phyloP scores from a whole-genome alignment of 2,797 vertebrate genomes.

The Amazona finschi region DNA sequence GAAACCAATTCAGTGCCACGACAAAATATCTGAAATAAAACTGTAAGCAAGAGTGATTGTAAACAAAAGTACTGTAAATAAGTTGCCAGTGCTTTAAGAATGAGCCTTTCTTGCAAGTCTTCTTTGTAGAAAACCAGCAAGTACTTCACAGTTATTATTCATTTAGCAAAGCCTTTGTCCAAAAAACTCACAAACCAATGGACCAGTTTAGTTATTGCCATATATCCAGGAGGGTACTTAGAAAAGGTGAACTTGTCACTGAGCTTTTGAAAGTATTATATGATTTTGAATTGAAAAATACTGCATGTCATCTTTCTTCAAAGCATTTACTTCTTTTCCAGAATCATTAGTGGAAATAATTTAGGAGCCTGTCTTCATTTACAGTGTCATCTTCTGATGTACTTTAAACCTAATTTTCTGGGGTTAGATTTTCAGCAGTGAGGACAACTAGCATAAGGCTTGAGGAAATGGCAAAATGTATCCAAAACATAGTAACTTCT shows the following conservation, averaged over 20 bases:
- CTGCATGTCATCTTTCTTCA: not conserved
- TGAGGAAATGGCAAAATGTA: not conserved
- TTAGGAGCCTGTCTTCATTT: not conserved
- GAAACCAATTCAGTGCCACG: not conserved
- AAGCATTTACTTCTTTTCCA: not conserved
- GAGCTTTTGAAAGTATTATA: not conserved
- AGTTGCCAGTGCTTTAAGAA: not conserved
- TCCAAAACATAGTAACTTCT: not conserved
- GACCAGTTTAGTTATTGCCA: not conserved
- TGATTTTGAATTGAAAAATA: not conserved
- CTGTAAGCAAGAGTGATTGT: not conserved
- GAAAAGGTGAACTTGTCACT: not conserved
- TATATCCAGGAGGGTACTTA: not conserved
- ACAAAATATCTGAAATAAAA: not conserved
- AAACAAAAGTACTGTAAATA: not conserved
- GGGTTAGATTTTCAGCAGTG: not conserved
- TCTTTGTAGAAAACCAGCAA: not conserved
- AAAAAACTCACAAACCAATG: not conserved
- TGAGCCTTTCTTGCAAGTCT: fast-evolving
- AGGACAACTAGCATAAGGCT: not conserved
- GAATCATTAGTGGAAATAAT: not conserved
- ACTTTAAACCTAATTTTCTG: not conserved
- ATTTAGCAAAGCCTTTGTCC: not conserved
- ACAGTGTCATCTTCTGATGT: not conserved
- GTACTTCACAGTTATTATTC: not conserved